Conservation (phyloP, 2,797 vertebrate species). For the Sebastes nivosus region DNA sequence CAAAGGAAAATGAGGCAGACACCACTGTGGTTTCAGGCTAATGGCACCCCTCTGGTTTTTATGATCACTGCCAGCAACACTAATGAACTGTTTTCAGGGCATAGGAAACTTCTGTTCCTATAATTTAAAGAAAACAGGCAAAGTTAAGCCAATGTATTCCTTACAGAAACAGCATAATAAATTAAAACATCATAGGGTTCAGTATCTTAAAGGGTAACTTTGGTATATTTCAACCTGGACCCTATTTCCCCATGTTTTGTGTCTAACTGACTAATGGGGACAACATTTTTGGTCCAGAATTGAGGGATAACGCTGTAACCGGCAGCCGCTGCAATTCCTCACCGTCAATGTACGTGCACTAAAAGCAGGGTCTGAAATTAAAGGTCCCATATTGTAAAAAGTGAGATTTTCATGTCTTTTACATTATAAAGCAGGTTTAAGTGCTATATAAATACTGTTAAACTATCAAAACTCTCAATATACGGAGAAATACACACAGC, state of each 20-base stretch:
- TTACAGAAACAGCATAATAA: neutral
- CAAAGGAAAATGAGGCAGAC: conserved; percentile 1
- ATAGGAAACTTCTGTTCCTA: neutral
- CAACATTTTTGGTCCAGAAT: too few species aligned
- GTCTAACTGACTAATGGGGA: too few species aligned
- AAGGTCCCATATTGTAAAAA: too few species aligned
- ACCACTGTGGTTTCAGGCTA: neutral
- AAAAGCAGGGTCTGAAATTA: neutral
- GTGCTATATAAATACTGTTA: too few species aligned
- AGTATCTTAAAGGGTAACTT: neutral
- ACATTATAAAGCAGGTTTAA: too few species aligned
- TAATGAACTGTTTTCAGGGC: conserved; percentile 16
- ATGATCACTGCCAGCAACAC: conserved; percentile 8
- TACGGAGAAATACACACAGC: too few species aligned
- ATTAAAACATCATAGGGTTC: neutral
- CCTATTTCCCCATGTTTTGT: too few species aligned
- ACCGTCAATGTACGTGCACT: neutral
- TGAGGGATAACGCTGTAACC: too few species aligned
- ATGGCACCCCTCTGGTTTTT: conserved; percentile 5
- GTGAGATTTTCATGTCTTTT: too few species aligned
- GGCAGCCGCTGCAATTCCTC: neutral
- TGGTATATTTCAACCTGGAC: too few species aligned
- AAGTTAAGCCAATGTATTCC: neutral
- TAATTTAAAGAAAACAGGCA: neutral
- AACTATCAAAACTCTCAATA: too few species aligned